Conservation (phyloP, 2,113 vertebrate species). For the Ctenomys sociabilis region DNA sequence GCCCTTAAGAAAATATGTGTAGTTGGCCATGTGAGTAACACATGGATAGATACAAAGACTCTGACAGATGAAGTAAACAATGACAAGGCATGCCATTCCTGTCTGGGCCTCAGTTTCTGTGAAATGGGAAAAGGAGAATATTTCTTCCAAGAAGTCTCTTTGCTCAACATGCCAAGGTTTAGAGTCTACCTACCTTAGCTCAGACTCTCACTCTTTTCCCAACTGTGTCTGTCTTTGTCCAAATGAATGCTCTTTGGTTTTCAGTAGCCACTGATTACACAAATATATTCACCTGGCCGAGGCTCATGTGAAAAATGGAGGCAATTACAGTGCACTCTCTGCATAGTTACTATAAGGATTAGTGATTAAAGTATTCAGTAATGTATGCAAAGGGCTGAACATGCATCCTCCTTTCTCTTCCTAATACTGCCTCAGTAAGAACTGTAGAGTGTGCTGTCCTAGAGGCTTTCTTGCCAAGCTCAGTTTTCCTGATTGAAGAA, state of each 20-base stretch:
- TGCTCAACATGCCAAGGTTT: not conserved
- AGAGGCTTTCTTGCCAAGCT: not conserved
- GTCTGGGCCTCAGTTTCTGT: not conserved
- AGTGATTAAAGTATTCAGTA: not conserved
- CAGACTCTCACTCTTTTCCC: not conserved
- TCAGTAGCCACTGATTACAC: not conserved
- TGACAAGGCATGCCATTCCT: not conserved
- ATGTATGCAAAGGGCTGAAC: not conserved
- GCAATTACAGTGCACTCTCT: not conserved
- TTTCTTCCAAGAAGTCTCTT: not conserved
- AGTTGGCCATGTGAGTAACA: not conserved
- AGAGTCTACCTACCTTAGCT: not conserved
- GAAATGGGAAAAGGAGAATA: not conserved
- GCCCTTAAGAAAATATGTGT: not conserved
- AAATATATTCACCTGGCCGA: not conserved
- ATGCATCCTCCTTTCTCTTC: not conserved
- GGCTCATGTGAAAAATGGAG: not conserved
- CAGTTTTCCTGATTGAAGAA: not conserved
- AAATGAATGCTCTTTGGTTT: not conserved
- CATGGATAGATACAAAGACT: not conserved
- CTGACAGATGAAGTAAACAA: not conserved
- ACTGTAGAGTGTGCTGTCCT: not conserved
- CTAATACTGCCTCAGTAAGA: not conserved
- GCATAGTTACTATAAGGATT: not conserved
- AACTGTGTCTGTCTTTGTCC: not conserved